Evolutionary conservation across 2,888 invertebrate species (phyloP).

Genomic region (Nephrotoma appendiculata): DNA sequence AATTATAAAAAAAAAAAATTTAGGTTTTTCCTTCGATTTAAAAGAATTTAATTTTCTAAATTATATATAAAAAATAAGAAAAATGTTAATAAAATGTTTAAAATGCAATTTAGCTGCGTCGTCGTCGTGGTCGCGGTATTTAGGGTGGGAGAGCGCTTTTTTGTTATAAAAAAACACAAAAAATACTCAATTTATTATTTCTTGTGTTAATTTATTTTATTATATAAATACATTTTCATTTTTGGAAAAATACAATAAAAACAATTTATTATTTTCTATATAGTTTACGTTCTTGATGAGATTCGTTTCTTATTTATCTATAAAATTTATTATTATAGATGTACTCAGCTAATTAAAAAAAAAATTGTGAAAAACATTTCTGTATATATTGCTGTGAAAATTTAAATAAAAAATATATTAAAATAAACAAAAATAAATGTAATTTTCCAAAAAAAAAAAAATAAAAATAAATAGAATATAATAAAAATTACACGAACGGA

Average conservation of each 20-base stretch:
- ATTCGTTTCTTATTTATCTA: neutral
- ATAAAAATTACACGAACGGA: neutral
- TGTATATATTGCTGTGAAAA: neutral
- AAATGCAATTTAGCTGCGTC: neutral
- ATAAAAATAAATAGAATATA: neutral
- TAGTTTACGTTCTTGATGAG: neutral
- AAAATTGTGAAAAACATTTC: neutral
- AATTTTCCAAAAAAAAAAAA: neutral
- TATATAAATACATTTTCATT: neutral
- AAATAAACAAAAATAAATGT: neutral
- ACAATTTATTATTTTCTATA: neutral
- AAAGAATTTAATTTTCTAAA: neutral
- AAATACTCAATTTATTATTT: neutral
- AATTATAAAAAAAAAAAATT: neutral
- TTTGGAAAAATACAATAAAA: neutral
- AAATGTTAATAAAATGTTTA: neutral
- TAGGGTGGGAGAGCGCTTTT: neutral
- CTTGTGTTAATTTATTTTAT: neutral
- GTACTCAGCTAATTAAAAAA: neutral
- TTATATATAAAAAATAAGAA: neutral
- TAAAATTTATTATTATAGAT: neutral
- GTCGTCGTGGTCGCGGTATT: neutral
- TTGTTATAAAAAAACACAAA: neutral
- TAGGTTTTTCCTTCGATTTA: neutral
- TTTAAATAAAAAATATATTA: neutral